Conservation (phyloP, 1,140 invertebrate species). For the Thaumetopoea pityocampa region DNA sequence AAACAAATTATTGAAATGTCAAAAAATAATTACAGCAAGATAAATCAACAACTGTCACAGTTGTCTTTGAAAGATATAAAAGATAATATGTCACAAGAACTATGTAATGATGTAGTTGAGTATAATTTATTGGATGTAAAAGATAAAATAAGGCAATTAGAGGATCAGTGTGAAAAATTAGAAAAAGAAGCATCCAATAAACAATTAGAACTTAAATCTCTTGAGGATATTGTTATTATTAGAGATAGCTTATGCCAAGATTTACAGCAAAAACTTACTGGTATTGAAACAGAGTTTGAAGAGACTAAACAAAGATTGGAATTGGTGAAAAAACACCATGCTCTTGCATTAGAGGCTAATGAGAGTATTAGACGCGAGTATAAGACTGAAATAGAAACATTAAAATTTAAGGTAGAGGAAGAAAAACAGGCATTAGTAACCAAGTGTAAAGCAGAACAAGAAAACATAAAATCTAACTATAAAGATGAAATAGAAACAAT, state of each 20-base stretch:
- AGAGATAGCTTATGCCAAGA: slow-evolving; percentile 65
- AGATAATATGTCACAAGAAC: slow-evolving; percentile 20
- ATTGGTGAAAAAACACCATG: slow-evolving; percentile 70
- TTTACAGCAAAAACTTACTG: slow-evolving; percentile 60
- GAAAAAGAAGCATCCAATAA: slow-evolving; percentile 55
- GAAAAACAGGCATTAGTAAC: slow-evolving; percentile 55
- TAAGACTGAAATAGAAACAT: slow-evolving; percentile 61
- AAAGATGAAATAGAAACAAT: slow-evolving; percentile 45
- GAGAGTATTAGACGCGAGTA: slow-evolving; percentile 70
- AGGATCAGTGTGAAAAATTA: slow-evolving; percentile 53
- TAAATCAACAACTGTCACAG: slow-evolving; percentile 33
- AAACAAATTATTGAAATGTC: slow-evolving; percentile 36
- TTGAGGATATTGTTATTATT: slow-evolving; percentile 62
- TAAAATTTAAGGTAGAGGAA: slow-evolving; percentile 65
- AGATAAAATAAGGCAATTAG: slow-evolving; percentile 39
- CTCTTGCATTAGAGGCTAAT: slow-evolving; percentile 69
- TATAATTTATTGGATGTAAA: slow-evolving; percentile 33
- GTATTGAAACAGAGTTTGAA: slow-evolving; percentile 48
- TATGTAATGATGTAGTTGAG: slow-evolving; percentile 13
- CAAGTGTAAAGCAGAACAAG: slow-evolving; percentile 57
- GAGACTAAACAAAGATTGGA: slow-evolving; percentile 63
- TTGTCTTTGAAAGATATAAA: slow-evolving; percentile 27
- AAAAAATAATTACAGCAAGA: slow-evolving; percentile 27
- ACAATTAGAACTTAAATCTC: slow-evolving; percentile 57
- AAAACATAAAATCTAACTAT: slow-evolving; percentile 50